These are phyloP conservation scores for Brachionichthys hirsutus DNA, from an alignment of 2,113 vertebrate species.

Conservation along the genomic window DNA sequence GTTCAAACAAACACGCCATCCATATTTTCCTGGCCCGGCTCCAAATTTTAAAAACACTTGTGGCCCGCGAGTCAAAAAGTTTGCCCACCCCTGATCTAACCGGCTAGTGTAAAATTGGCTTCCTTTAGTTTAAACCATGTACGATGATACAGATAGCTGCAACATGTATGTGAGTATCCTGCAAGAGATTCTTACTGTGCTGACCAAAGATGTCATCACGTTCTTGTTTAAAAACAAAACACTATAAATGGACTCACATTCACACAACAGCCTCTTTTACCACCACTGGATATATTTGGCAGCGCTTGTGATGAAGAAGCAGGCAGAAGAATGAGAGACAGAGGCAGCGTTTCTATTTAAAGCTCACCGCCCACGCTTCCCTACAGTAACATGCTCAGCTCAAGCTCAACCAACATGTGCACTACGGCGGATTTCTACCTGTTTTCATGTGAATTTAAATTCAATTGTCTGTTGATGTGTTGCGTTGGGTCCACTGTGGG, in stretches of 20 bases:
- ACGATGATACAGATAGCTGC: slow-evolving; percentile 8
- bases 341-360: slow-evolving; percentile 69
- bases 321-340: slow-evolving; percentile 62
- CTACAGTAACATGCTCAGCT: slow-evolving; percentile 50
- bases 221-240: slow-evolving; percentile 25
- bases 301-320: slow-evolving; percentile 69
- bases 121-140: no score
- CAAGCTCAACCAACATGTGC: slow-evolving; percentile 7
- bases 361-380: slow-evolving; percentile 72
- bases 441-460: background rate
- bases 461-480: no score
- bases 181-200: slow-evolving; percentile 10
- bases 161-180: slow-evolving; percentile 2
- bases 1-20: no score
- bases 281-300: slow-evolving; percentile 75
- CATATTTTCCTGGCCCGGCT: no score
- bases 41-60: no score
- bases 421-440: background rate
- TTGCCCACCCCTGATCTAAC: no score
- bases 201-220: slow-evolving; percentile 33
- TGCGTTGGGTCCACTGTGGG: no score
- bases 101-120: no score
- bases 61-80: no score
- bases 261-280: slow-evolving; percentile 65
- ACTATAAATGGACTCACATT: slow-evolving; percentile 65